phyloP scores from a whole-genome alignment of 2,113 vertebrate species.

The Zosterops borbonicus region DNA sequence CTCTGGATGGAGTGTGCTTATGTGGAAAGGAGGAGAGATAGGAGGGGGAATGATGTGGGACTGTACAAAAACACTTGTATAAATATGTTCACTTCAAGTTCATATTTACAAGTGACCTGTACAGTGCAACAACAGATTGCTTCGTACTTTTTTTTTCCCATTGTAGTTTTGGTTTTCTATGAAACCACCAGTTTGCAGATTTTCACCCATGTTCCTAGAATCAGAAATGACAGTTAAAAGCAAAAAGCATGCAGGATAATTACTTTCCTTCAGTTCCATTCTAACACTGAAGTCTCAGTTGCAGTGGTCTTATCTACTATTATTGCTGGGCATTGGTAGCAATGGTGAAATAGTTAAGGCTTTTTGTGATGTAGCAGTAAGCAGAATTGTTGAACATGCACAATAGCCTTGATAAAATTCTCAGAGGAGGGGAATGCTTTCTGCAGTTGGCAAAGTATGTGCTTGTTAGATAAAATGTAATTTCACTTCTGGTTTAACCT shows the following conservation, averaged over 20 bases:
- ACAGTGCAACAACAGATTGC: not conserved
- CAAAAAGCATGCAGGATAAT: not conserved
- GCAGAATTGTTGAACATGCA: not conserved
- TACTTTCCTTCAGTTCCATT: not conserved
- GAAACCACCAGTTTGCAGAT: not conserved
- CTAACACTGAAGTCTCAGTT: not conserved
- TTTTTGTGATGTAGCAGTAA: not conserved
- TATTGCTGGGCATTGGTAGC: not conserved
- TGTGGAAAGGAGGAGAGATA: not conserved
- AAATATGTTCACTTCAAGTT: not conserved
- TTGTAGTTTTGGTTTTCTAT: not conserved
- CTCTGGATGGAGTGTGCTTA: not conserved
- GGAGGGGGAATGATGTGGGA: not conserved
- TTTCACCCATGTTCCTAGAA: not conserved
- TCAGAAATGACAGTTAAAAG: not conserved
- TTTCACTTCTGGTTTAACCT: conserved; percentile 15
- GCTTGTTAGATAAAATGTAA: not conserved
- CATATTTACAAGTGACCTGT: not conserved
- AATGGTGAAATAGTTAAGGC: not conserved
- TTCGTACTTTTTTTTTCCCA: not conserved
- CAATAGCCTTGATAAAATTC: conserved; percentile 10
- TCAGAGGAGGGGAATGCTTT: not conserved
- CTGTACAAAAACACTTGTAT: not conserved
- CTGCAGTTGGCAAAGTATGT: not conserved
- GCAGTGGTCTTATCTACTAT: not conserved